Evolutionary conservation across 2,113 vertebrate genomes (phyloP), one percentile per base, ranked within the genome.

Genomic region (Thunnus maccoyii): DNA sequence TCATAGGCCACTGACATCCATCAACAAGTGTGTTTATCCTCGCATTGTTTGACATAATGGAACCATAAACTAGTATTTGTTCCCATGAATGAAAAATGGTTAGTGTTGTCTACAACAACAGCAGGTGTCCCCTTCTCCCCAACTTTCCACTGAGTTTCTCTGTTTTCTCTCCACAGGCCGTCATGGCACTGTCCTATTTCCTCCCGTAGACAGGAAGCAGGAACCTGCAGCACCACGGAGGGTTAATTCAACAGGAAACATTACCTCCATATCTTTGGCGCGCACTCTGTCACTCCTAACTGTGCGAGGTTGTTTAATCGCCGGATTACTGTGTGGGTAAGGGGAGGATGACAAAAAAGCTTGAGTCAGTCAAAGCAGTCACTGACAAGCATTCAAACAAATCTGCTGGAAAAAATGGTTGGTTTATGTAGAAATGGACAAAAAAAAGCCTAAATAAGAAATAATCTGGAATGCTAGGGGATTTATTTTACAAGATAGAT

Each of bases 161-260:
- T 76, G 78, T 90, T 90, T 78, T 73, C 84, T 73, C 86, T 88
- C 80, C 76, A 81, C 76, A 86, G 63, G 82, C 30, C 74, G 10
- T 13, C 22, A 2, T 5, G 0, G 11, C 30, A 46, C 70, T 41
- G 58, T 85, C 68, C 78, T 68, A 69, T 87, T 86, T 81, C 68
- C 72, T 67, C 66, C 74, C 47, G 64, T 14, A 67, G 65, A 66
- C 71, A 89, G 83, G 86, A 91, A 90, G 62, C 68, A 56, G 83
- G 85, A 80, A 57, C 63, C 62, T 27, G 64, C 62, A 55, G 58
- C 51, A 65, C 64, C 56, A 22, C 32, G 0, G 50, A 75, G 44
- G 70, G 76, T 82, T 67, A 22, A 75, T 72, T 84, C 64, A 76
- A 76, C 76, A 84, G 90, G 87, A 88, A 89, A 82, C 72, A 46